phyloP scores from a whole-genome alignment of 30 jellyfish, hydroid and myxozoan genomes.

The Aurelia coerulea region DNA sequence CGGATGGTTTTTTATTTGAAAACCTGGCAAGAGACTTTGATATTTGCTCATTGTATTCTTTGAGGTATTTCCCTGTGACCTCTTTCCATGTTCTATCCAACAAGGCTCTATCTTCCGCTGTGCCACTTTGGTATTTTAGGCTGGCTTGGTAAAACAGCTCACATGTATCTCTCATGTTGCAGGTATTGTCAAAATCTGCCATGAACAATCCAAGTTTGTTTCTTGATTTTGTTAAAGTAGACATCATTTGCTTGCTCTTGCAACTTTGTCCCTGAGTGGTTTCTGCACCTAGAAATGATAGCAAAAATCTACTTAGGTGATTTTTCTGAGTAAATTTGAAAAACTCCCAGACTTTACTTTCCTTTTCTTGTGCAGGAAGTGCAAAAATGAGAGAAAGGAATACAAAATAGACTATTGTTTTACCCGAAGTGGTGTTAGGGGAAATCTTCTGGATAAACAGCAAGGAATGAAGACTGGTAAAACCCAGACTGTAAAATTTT shows the following conservation, averaged over 20 bases:
- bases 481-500: too few species aligned
- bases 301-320: too few species aligned
- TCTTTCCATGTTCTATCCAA: conserved; percentile 49
- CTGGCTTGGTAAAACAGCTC: conserved; percentile 55
- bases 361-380: too few species aligned
- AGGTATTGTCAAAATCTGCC: conserved; percentile 74
- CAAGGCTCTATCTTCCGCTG: conserved; percentile 3
- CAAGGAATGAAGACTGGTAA: too few species aligned
- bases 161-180: conserved; percentile 52
- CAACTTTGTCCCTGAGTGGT: conserved; percentile 12
- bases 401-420: too few species aligned
- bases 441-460: too few species aligned
- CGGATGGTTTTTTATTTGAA: not conserved
- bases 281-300: not conserved
- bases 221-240: not conserved
- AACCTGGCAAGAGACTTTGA: conserved; percentile 18
- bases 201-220: conserved; percentile 36
- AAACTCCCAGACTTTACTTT: too few species aligned
- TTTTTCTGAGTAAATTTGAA: too few species aligned
- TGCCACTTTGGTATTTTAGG: conserved; percentile 45
- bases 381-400: too few species aligned
- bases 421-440: too few species aligned
- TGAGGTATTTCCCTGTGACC: conserved; percentile 43
- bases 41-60: conserved; percentile 33
- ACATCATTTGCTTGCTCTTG: conserved; percentile 3